Base-by-base conservation (phyloP, 2,888 invertebrate genomes). In the Caenorhabditis auriculariae region DNA sequence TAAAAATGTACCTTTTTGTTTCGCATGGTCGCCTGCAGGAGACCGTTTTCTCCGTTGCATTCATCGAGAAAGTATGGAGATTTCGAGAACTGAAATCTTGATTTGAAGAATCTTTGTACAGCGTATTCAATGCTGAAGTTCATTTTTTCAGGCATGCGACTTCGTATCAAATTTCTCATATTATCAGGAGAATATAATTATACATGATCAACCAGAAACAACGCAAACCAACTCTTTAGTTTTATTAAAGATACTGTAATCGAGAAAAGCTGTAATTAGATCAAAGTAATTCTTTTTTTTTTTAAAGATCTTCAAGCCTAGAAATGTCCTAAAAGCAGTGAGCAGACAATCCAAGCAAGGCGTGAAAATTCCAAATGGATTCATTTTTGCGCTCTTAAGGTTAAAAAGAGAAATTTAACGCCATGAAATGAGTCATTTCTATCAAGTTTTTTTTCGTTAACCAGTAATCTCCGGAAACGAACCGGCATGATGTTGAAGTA, bases 401-500 rank as follows among this genome's bases (percentile, higher is more conserved):
- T 12, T 35, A n/a, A 35, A 35, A 35, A 35, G 9, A 35, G 9
- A 12, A n/a, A 9, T 35, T 12, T 9, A 35, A 35, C 35, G 9
- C 9, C 12, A 35, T 12, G n/a, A 35, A n/a, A 35, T 9, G 9
- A 12, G 9, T 12, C 12, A n/a, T 35, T 35, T 35, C n/a, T 35
- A n/a, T 12, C 12, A 35, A 35, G 35, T 35, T 41, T 15, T 41
- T 9, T 17, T 9, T 4, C 35, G 17, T 39, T 49, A 17, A n/a
- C 35, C 35, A n/a, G 35, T 12, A n/a, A n/a, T n/a, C n/a, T n/a
- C n/a, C n/a, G n/a, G 26, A 26, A 35, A 59, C 74, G 72, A 72
- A 86, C 86, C 75, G 88, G 88, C 74, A 91, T 88, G 27, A 99
- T 89, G 77, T 94, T 95, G 54, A 99, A 90, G 82, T 90, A 95